Percentiles rank a stretch among this genome's conserved stretches.
phyloP scores from a whole-genome alignment of 1,140 invertebrate species.

The Calliopsis andreniformis region DNA sequence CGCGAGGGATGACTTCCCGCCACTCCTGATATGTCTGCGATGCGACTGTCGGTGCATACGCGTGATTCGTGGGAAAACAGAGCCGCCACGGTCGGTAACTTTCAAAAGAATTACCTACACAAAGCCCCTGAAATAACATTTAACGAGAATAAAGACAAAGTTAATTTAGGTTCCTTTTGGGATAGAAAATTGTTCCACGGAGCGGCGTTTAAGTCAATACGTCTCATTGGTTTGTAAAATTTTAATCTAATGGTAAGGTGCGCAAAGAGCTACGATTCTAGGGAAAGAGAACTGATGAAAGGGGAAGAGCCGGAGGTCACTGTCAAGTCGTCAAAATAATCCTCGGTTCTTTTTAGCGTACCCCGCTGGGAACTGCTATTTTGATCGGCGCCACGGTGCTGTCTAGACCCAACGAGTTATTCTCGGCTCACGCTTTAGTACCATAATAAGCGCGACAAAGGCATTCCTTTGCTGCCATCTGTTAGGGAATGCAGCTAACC shows the following conservation, averaged over 20 bases:
- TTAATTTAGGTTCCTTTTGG: neutral
- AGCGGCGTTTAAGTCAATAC: no score
- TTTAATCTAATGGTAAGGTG: no score
- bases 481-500: slow-evolving; percentile 52
- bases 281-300: neutral
- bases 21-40: slow-evolving; percentile 30
- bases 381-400: slow-evolving; percentile 68
- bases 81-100: neutral
- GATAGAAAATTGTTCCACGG: neutral
- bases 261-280: no score
- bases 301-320: slow-evolving; percentile 25
- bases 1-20: slow-evolving; percentile 43
- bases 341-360: slow-evolving; percentile 41
- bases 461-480: slow-evolving; percentile 67
- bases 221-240: no score
- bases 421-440: slow-evolving; percentile 65
- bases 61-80: slow-evolving; percentile 41
- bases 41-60: neutral
- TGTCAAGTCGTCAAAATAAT: slow-evolving; percentile 67
- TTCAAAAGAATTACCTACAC: neutral
- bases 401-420: slow-evolving; percentile 74
- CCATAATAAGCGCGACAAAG: slow-evolving; percentile 65
- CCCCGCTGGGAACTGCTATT: slow-evolving; percentile 64
- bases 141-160: neutral
- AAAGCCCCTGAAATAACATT: neutral